A percentile compares a stretch with the other conserved stretches of the same genome.
These are phyloP conservation scores for Parus major DNA, from an alignment of 2,113 vertebrate species.

Conservation along the genomic window DNA sequence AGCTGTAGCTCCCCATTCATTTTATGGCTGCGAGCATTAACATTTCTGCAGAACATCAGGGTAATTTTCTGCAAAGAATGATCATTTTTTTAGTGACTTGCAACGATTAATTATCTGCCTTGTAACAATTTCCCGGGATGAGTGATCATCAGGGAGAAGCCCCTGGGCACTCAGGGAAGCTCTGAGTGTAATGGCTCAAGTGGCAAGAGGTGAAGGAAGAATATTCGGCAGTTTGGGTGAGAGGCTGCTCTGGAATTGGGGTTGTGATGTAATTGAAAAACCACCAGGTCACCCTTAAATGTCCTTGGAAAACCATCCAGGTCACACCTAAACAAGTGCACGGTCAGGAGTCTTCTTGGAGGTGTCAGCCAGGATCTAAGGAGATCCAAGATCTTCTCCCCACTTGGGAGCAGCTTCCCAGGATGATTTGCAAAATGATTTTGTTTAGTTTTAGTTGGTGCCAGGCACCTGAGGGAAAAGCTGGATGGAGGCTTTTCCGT, in stretches of 20 bases:
- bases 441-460: background rate
- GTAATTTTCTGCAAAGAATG: constrained; percentile 69
- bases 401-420: background rate
- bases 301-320: background rate
- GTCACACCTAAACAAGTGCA: no score
- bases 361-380: background rate
- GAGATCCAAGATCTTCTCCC: background rate
- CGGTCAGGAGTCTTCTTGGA: accelerated
- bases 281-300: accelerated
- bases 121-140: constrained; percentile 35
- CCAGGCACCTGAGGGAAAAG: background rate
- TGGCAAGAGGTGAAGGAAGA: background rate
- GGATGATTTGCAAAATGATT: background rate
- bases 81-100: constrained; percentile 74
- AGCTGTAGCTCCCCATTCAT: constrained; percentile 54
- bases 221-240: background rate
- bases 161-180: background rate
- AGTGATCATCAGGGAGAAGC: constrained; percentile 21
- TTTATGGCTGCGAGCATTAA: constrained; percentile 67
- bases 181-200: background rate
- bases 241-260: background rate
- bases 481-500: background rate
- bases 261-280: background rate
- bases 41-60: constrained; percentile 67
- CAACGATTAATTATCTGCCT: constrained; percentile 64